phyloP scores from a whole-genome alignment of 2,888 invertebrate species.

The Syrphus vitripennis region DNA sequence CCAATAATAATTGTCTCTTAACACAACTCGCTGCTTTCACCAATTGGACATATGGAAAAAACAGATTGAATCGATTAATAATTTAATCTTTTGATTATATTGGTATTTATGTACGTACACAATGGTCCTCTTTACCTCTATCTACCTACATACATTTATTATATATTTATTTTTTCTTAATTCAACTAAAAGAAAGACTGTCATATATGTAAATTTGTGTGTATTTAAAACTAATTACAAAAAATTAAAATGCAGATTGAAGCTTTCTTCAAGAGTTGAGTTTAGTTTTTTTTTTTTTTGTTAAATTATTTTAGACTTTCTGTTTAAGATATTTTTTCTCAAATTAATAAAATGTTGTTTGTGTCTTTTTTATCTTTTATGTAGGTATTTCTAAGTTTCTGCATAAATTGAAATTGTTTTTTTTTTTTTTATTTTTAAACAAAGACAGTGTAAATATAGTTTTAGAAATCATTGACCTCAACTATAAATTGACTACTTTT shows the following conservation, averaged over 20 bases:
- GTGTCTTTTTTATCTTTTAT: background rate
- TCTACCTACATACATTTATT: background rate
- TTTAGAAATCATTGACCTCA: background rate
- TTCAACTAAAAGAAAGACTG: background rate
- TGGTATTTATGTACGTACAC: background rate
- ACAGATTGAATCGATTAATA: slow-evolving; percentile 1
- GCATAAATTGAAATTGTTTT: background rate
- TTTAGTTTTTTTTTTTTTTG: slow-evolving; percentile 31
- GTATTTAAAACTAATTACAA: slow-evolving; percentile 41
- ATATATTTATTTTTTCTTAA: background rate
- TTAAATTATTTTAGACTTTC: slow-evolving; percentile 6
- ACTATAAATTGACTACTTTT: background rate
- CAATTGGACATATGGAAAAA: background rate
- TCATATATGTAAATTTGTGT: background rate
- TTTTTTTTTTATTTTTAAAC: background rate
- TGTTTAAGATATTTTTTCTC: background rate
- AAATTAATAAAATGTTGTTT: background rate
- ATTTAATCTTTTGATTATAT: background rate
- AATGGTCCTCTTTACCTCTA: background rate
- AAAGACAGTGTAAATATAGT: background rate
- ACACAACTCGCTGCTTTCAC: slow-evolving; percentile 10
- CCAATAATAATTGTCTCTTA: background rate
- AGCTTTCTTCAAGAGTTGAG: slow-evolving; percentile 49
- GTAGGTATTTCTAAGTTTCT: background rate
- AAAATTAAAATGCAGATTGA: slow-evolving; percentile 59